These are phyloP conservation scores for Neoascia interrupta DNA, from an alignment of 2,888 invertebrate genomes.

Conservation along the genomic window DNA sequence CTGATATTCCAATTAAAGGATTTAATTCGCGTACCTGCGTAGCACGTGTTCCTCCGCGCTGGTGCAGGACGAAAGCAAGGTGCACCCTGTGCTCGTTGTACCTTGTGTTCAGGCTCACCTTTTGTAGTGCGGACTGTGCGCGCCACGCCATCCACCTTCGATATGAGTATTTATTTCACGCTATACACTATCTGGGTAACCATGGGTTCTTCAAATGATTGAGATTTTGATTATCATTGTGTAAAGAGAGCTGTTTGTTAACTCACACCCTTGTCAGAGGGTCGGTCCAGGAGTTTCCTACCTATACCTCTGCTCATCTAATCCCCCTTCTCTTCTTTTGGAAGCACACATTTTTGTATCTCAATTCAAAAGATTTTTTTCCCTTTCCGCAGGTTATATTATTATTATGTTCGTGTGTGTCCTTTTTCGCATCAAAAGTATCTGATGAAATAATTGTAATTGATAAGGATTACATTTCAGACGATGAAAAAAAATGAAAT, in stretches of 20 bases:
- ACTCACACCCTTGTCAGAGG: constrained; percentile 50
- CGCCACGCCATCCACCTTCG: constrained; percentile 11
- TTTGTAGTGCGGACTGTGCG: constrained; percentile 33
- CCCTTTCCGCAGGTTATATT: constrained; percentile 23
- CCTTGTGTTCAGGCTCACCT: constrained; percentile 46
- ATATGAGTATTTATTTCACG: constrained; percentile 62
- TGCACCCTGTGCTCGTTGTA: constrained; percentile 33
- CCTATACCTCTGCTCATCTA: background rate
- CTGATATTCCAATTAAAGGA: constrained; percentile 67
- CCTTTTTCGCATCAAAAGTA: constrained; percentile 62
- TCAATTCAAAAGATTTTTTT: constrained; percentile 18
- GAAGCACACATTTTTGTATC: no score
- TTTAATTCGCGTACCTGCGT: constrained; percentile 63
- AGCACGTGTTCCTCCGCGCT: constrained; percentile 63
- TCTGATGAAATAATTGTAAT: constrained; percentile 72
- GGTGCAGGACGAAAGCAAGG: constrained; percentile 43
- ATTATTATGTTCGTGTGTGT: no score
- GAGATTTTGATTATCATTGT: constrained; percentile 62
- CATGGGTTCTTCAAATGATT: constrained; percentile 57
- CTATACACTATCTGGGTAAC: constrained; percentile 13
- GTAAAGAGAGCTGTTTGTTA: constrained; percentile 60
- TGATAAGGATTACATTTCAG: constrained; percentile 74
- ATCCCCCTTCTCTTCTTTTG: no score
- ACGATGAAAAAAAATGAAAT: constrained; percentile 49
- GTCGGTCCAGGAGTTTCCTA: constrained; percentile 1